These are phyloP conservation scores for Agapornis canus DNA, from an alignment of 2,797 vertebrate genomes.

Conservation along the genomic window DNA sequence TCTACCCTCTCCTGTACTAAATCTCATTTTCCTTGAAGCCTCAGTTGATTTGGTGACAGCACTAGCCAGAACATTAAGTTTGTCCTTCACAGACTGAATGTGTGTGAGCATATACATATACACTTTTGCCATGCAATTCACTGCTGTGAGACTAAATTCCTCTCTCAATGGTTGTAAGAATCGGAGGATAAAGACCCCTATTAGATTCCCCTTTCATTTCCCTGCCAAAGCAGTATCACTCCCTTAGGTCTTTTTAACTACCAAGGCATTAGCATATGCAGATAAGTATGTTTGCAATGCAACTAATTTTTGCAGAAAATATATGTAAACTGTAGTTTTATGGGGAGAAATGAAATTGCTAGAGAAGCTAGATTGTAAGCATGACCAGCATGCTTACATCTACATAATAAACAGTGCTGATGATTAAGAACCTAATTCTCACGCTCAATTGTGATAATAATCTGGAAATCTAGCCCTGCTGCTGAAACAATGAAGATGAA, in stretches of 20 bases:
- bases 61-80: neutral
- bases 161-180: neutral
- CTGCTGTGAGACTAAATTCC: neutral
- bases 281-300: neutral
- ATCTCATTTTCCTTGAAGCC: neutral
- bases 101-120: rapidly evolving
- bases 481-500: neutral
- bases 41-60: neutral
- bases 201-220: neutral
- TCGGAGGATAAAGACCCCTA: neutral
- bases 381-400: neutral
- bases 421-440: neutral
- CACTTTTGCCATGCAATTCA: neutral
- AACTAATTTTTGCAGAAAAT: neutral
- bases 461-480: neutral
- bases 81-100: neutral
- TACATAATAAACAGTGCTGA: neutral
- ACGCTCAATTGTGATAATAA: neutral
- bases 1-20: neutral
- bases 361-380: neutral
- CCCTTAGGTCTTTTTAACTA: neutral
- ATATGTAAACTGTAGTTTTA: neutral
- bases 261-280: neutral
- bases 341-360: neutral
- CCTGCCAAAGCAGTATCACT: neutral